phyloP scores from a whole-genome alignment of 1,140 invertebrate species.

The Scaptomyza hsui region DNA sequence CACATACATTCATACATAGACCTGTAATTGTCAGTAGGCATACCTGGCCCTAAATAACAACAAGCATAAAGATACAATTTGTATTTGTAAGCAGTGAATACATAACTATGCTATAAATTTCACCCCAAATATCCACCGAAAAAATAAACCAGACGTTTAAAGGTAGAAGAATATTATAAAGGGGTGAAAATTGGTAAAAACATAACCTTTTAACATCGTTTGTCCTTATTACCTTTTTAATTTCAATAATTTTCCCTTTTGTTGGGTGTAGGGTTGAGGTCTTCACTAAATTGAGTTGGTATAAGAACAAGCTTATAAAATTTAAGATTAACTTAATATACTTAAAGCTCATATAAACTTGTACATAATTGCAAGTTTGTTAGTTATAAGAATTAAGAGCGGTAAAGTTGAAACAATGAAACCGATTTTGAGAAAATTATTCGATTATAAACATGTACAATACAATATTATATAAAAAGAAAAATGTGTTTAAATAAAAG shows the following conservation, averaged over 20 bases:
- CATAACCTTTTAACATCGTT: too few species aligned
- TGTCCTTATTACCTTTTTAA: too few species aligned
- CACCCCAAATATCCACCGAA: too few species aligned
- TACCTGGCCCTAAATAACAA: slow-evolving; percentile 6
- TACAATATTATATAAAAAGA: background rate
- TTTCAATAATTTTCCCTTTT: too few species aligned
- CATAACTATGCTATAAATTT: background rate
- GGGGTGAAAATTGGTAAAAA: too few species aligned
- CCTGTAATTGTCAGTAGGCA: slow-evolving; percentile 14
- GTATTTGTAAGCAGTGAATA: slow-evolving; percentile 1
- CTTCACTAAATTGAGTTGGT: background rate
- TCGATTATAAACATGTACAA: background rate
- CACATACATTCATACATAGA: slow-evolving; percentile 14
- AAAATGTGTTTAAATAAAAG: background rate
- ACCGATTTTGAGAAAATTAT: too few species aligned
- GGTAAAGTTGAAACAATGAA: background rate
- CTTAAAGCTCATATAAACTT: background rate
- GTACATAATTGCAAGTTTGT: background rate
- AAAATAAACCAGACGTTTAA: background rate
- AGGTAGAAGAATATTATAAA: background rate
- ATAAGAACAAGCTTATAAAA: background rate
- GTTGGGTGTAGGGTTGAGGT: too few species aligned
- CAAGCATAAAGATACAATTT: background rate
- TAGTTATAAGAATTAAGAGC: background rate
- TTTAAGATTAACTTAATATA: background rate